Evolutionary conservation across 2,888 invertebrate species (phyloP).

Genomic region (Oligia strigilis): DNA sequence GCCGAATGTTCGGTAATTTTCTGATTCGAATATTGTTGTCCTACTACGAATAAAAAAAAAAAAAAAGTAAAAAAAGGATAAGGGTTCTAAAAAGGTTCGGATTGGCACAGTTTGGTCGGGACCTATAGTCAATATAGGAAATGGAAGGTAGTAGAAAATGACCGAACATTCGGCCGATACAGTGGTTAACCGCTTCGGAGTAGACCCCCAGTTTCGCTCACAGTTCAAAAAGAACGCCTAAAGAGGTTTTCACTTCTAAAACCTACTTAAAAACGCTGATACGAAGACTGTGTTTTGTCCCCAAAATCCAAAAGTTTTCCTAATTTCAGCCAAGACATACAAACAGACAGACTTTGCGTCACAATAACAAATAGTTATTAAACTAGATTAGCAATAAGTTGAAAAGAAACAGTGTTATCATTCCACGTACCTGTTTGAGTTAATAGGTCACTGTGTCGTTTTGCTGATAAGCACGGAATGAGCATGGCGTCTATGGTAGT

Average conservation of each 20-base stretch:
- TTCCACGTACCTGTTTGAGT: conserved; percentile 13
- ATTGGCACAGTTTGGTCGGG: too few relatives aligned
- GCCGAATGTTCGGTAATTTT: too few relatives aligned
- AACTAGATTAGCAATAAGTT: conserved; percentile 36
- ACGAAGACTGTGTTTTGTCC: neutral
- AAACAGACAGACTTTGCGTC: conserved; percentile 9
- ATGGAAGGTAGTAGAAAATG: too few relatives aligned
- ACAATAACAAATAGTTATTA: conserved; percentile 15
- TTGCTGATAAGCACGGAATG: conserved; percentile 33
- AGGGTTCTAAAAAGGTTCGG: too few relatives aligned
- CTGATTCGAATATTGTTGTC: too few relatives aligned
- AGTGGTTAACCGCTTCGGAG: too few relatives aligned
- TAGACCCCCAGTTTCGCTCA: too few relatives aligned
- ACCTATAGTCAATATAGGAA: too few relatives aligned
- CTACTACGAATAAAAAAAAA: too few relatives aligned
- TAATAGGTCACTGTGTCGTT: conserved; percentile 46
- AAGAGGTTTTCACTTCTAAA: neutral
- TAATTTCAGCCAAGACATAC: neutral
- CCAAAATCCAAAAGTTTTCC: neutral
- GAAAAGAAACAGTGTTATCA: conserved; percentile 46
- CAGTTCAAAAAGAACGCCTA: too few relatives aligned
- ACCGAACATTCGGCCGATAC: too few relatives aligned
- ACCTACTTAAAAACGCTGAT: neutral
- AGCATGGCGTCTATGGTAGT: neutral
- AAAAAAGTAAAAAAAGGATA: too few relatives aligned